These are phyloP conservation scores for Hydropotes inermis DNA, from an alignment of 2,113 vertebrate species.

Conservation along the genomic window DNA sequence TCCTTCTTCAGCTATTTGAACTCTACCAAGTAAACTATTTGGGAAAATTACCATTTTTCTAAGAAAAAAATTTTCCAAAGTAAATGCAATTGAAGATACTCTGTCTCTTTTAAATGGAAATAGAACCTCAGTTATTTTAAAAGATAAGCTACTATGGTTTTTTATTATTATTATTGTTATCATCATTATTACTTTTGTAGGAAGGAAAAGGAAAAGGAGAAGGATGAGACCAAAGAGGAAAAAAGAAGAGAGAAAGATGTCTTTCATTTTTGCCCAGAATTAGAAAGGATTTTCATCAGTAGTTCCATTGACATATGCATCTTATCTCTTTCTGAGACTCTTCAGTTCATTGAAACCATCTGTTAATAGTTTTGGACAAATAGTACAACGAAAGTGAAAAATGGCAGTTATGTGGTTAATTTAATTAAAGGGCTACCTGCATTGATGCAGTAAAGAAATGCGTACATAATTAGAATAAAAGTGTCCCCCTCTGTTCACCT, in stretches of 20 bases:
- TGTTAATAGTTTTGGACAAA: background rate
- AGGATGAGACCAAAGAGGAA: background rate
- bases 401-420: background rate
- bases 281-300: background rate
- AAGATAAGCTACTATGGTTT: background rate
- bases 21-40: constrained; percentile 40
- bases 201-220: background rate
- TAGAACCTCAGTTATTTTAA: background rate
- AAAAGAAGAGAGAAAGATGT: background rate
- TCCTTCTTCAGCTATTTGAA: constrained; percentile 3
- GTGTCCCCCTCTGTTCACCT: background rate
- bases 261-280: background rate
- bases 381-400: background rate
- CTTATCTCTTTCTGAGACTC: background rate
- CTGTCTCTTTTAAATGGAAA: background rate
- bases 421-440: background rate
- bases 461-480: background rate
- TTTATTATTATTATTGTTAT: background rate
- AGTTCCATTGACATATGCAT: background rate
- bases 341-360: background rate
- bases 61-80: constrained; percentile 31
- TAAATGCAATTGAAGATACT: background rate
- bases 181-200: background rate
- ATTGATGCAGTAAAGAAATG: background rate
- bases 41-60: constrained; percentile 5